phyloP scores from a whole-genome alignment of 2,797 vertebrate species.

The Pygocentrus nattereri region DNA sequence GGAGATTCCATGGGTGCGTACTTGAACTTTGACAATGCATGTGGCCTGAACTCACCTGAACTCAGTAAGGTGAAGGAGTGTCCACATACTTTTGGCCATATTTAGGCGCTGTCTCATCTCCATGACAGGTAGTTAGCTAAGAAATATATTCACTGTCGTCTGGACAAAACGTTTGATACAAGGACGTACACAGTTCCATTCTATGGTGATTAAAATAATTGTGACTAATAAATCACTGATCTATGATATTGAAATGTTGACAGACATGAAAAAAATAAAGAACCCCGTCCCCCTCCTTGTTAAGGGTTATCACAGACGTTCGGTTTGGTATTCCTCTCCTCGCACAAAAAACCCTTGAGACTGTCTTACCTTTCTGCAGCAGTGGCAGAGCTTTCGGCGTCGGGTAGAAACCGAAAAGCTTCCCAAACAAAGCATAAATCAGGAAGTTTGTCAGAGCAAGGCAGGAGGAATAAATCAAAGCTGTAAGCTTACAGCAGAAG shows the following conservation, averaged over 20 bases:
- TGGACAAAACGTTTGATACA: background rate
- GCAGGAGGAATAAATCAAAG: conserved; percentile 77
- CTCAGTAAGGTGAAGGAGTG: too few relatives aligned
- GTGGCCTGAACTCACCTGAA: too few relatives aligned
- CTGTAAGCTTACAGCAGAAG: conserved; percentile 71
- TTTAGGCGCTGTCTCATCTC: background rate
- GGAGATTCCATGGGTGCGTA: too few relatives aligned
- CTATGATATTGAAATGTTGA: conserved; percentile 16
- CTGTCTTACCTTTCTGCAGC: conserved; percentile 48
- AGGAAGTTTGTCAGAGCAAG: conserved; percentile 69
- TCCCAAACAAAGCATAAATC: conserved; percentile 74
- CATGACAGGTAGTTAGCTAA: too few relatives aligned
- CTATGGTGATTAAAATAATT: conserved; percentile 5
- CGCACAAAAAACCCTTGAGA: conserved; percentile 29
- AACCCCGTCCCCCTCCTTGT: background rate
- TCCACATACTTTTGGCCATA: too few relatives aligned
- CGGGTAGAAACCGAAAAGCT: conserved; percentile 59
- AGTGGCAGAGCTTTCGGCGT: conserved; percentile 37
- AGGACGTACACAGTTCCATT: background rate
- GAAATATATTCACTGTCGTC: background rate
- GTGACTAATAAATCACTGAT: conserved; percentile 32
- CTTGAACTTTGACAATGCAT: too few relatives aligned
- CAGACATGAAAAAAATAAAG: background rate
- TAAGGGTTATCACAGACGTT: conserved; percentile 2
- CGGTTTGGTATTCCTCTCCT: conserved; percentile 36